A percentile compares a stretch with the other conserved stretches of the same genome.
Conservation (phyloP, 1,140 invertebrate species). For the Littorina saxatilis region DNA sequence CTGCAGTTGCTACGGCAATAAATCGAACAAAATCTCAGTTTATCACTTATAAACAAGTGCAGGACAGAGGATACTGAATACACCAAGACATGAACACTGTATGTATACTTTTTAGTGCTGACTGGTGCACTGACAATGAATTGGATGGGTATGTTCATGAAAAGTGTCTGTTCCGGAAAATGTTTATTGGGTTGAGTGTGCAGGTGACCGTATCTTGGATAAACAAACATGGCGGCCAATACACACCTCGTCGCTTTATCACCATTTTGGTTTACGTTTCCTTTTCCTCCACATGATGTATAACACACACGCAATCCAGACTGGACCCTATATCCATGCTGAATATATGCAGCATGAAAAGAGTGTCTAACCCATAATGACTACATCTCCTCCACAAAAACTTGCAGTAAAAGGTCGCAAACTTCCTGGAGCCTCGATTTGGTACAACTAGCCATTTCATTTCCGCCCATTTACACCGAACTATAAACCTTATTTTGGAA, state of each 20-base stretch:
- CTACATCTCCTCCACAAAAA: neutral
- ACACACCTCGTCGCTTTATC: conserved; percentile 70
- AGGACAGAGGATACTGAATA: too few species aligned
- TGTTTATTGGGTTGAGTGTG: neutral
- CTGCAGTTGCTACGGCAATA: too few species aligned
- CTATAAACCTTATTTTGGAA: neutral
- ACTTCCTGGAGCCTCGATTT: conserved; percentile 9
- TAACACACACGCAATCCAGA: neutral
- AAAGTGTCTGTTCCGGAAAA: too few species aligned
- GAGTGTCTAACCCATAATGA: neutral
- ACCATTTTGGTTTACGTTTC: conserved; percentile 61
- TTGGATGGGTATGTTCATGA: too few species aligned
- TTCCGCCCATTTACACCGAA: conserved; percentile 23
- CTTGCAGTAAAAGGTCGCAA: conserved; percentile 11
- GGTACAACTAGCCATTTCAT: neutral
- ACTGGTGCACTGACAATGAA: too few species aligned
- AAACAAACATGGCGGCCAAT: conserved; percentile 50
- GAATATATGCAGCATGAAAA: conserved; percentile 3
- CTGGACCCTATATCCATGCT: neutral
- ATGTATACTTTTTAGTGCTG: too few species aligned
- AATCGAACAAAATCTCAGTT: too few species aligned
- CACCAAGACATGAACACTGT: too few species aligned
- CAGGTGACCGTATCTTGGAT: conserved; percentile 34
- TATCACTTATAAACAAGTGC: too few species aligned
- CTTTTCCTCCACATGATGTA: conserved; percentile 31